Base-by-base conservation (phyloP, 2,797 vertebrate genomes). In the Otus scops region DNA sequence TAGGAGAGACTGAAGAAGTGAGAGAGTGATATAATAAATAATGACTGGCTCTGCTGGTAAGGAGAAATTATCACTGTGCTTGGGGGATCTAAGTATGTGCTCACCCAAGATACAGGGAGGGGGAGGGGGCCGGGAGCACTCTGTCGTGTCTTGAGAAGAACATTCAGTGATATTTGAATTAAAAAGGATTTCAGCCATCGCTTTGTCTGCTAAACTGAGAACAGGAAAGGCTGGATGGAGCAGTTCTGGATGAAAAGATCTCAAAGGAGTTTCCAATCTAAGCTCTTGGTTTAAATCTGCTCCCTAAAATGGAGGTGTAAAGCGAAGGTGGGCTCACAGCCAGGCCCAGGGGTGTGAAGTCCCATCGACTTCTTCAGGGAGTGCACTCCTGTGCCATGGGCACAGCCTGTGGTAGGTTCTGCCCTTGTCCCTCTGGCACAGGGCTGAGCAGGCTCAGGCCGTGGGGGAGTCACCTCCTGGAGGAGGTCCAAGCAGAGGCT, bases 1-100 rank as follows among this genome's bases (percentile, higher is more conserved):
- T 94, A 98, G 97, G 97, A 98, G 94, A 96, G 74, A 93, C 93
- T 91, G 96, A 95, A 95, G 95, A 90, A 96, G 97, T 92, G 92
- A 98, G 96, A 97, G 96, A 91, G 92, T 96, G 97, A 95, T 98
- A 97, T 96, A 97, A 98, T 98, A 98, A 98, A 97, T 97, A 98
- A 98, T 98, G 97, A 97, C 97, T 97, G 92, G 95, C 85, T 97
- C 79, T 89, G 93, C 95, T 97, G 97, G 97, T 96, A 97, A 97
- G 96, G 95, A 98, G 96, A 96, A 98, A 98, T 97, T 96, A 98
- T 96, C 97, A 97, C 97, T 95, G 54, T 94, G 97, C 97, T 97
- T 97, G 95, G 95, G 97, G 98, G 95, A 98, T 95, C 97, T 95
- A 95, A 97, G 96, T 94, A 95, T 95, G 93, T 67, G 88, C 81